Evolutionary conservation across 2,113 vertebrate genomes (phyloP), one percentile per base, ranked within the genome.

Genomic region (Smithornis capensis): DNA sequence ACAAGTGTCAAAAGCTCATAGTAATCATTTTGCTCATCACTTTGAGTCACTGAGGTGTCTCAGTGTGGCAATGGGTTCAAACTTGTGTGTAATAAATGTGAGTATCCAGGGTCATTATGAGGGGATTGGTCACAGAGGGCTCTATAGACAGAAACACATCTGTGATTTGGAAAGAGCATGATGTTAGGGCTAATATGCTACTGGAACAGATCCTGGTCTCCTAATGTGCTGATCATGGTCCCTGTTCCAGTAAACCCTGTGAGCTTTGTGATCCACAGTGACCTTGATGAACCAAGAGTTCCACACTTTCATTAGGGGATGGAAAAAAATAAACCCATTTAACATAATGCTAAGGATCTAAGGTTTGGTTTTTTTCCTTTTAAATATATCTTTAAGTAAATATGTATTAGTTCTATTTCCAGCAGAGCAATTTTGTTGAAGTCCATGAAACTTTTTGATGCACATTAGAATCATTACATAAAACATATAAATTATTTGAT

Each of bases 281-380:
- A 64, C 28, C 24, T 69, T 49, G 57, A 55, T 27, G 68, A 71
- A 50, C 15, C 28, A 49, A 53, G 12, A 70, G 31, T 56, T 57
- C 33, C 8, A 37, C 17, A 5, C 14, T 65, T 9, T 3, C 7
- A 2, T 12, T 8, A 40, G 15, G 9, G 10, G 3, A n/a, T 31
- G 9, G 25, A 10, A 12, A 45, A 69, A 35, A 18, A 18, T 8
- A 56, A 64, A 45, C 21, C 13, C 23, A 10, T 22, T 68, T 59
- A 6, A 38, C 14, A 50, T 38, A 77, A 50, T 31, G 5, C 6
- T 31, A 33, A 55, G 42, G 33, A 3, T 47, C 6, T n/a, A 37
- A 19, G 7, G 3, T 47, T 55, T 47, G 3, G 10, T 29, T 18
- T 18, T 28, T 6, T 1, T 0, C 4, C 8, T 17, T 11, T 37